Conservation (phyloP, 2,888 invertebrate genomes). For the Clunio marinus region DNA sequence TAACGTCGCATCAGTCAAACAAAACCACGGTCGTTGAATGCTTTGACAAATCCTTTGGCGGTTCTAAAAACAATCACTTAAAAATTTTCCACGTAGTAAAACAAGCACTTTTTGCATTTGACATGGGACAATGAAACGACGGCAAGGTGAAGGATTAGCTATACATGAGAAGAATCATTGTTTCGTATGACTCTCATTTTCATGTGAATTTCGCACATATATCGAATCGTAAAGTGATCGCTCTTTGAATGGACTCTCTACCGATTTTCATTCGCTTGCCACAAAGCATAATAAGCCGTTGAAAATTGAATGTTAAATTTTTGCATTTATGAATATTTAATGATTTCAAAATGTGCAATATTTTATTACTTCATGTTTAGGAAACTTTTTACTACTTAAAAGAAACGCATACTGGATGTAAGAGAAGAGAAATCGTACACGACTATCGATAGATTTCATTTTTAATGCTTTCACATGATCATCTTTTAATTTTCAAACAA, state of each 20-base stretch:
- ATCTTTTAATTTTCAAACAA: too few relatives aligned
- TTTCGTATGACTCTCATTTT: background rate
- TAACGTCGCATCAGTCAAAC: background rate
- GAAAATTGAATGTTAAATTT: conserved; percentile 31
- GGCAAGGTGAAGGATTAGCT: background rate
- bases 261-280: background rate
- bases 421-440: too few relatives aligned
- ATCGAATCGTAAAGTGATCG: background rate
- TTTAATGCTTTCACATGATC: too few relatives aligned
- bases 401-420: too few relatives aligned
- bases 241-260: background rate
- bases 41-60: background rate
- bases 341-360: too few relatives aligned
- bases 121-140: background rate
- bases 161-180: too few relatives aligned
- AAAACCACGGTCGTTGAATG: background rate
- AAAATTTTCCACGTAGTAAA: conserved; percentile 16
- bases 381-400: too few relatives aligned
- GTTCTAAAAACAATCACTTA: conserved; percentile 1
- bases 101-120: conserved; percentile 2
- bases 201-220: background rate
- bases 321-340: conserved; percentile 21
- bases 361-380: too few relatives aligned
- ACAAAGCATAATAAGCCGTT: conserved; percentile 35
- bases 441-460: too few relatives aligned